These are phyloP conservation scores for Seira ritae DNA, from an alignment of 2,888 invertebrate species.

Conservation along the genomic window DNA sequence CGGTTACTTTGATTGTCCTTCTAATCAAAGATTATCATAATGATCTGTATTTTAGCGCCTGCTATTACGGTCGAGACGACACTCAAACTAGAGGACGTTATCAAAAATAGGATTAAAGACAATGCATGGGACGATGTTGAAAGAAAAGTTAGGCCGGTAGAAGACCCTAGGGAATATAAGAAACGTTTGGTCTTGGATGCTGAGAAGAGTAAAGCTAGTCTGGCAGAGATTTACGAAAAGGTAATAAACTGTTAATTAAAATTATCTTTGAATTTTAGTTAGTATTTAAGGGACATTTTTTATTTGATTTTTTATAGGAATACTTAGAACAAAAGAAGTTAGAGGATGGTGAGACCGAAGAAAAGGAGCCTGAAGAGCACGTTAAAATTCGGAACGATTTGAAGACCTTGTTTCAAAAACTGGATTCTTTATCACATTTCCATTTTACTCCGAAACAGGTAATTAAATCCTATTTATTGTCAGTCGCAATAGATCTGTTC, in stretches of 20 bases:
- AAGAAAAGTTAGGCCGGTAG: conserved; percentile 88
- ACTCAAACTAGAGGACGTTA: conserved; percentile 90
- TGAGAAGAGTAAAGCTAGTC: conserved; percentile 94
- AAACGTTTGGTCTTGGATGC: conserved; percentile 93
- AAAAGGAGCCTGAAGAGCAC: conserved; percentile 83
- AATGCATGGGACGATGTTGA: conserved; percentile 96
- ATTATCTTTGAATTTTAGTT: not conserved
- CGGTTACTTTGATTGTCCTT: no score
- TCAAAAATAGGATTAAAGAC: conserved; percentile 93
- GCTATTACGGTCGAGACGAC: conserved; percentile 95
- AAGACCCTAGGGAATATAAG: conserved; percentile 89
- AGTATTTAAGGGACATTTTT: not conserved
- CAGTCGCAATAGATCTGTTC: not conserved
- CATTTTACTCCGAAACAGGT: conserved; percentile 93
- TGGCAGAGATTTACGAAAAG: conserved; percentile 95
- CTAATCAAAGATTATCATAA: no score
- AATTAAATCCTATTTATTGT: conserved; percentile 69
- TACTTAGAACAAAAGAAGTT: conserved; percentile 83
- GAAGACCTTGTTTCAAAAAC: conserved; percentile 86
- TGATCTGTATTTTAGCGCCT: conserved; percentile 84
- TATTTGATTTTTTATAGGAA: conserved; percentile 77
- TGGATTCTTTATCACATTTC: conserved; percentile 95
- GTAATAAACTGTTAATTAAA: conserved; percentile 74
- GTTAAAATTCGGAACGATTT: conserved; percentile 86
- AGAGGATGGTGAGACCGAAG: conserved; percentile 79